Base-by-base conservation (phyloP, 2,797 vertebrate genomes). In the Diplodus puntazzo region DNA sequence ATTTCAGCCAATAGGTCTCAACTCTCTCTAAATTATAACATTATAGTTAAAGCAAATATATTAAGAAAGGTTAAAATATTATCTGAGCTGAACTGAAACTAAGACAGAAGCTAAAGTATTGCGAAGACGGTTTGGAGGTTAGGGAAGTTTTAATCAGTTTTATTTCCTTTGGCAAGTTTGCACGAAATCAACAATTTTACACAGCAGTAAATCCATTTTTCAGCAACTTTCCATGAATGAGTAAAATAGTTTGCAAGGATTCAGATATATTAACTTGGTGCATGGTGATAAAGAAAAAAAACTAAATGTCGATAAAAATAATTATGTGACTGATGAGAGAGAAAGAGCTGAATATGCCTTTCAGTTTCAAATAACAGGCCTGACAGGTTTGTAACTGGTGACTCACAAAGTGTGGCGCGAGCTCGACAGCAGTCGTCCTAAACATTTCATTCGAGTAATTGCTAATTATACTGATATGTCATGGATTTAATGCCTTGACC, bases 331-430 rank as follows among this genome's bases (percentile, higher is more conserved):
- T 54, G 71, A 84, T 86, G 80, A 75, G 65, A 55, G 65, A 52
- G 21, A 74, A 18, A 74, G 30, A 65, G 61, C 71, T 83, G 82
- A 90, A 87, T 86, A 52, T 79, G 76, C 53, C 53, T 74, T 87
- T 90, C 54, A 75, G 13, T 73, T 71, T 79, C 42, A 80, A 86
- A 90, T 83, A 86, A 71, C 77, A 74, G 70, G 63, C 70, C 75
- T 80, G 84, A 80, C 81, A 89, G 77, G 75, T 83, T 87, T 82
- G 69, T 79, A 69, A 90, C 85, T 78, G 61, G 65, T 1, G 69
- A 63, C 63, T 80, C 75, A 27, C 52, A 73, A 66, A 73, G 80
- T 71, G 73, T 79, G 65, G 52, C 58, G 39, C 67, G 75, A 84
- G 79, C 83, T 80, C 63, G 61, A 87, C 74, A 79, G 50, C 46